phyloP scores from a whole-genome alignment of 1,140 invertebrate species.

The Melanaphis sacchari region DNA sequence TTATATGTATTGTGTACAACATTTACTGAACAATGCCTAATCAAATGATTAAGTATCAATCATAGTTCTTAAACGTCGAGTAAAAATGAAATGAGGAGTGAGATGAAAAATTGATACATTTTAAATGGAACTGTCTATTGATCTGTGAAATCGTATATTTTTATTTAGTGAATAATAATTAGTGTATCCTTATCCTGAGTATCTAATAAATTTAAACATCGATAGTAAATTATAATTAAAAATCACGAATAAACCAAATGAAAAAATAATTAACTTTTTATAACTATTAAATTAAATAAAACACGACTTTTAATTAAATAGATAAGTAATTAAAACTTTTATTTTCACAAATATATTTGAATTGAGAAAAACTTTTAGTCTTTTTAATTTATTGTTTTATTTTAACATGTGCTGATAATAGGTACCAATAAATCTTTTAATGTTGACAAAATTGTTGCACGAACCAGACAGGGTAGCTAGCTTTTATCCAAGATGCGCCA shows the following conservation, averaged over 20 bases:
- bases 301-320: background rate
- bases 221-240: background rate
- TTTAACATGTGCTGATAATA: background rate
- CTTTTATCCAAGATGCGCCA: background rate
- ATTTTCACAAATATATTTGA: background rate
- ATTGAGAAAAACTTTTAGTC: background rate
- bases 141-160: background rate
- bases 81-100: background rate
- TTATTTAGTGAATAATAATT: background rate
- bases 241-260: background rate
- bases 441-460: background rate
- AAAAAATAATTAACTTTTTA: background rate
- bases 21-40: background rate
- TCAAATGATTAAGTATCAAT: background rate
- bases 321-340: background rate
- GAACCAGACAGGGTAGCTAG: background rate
- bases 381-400: background rate
- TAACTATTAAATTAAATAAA: background rate
- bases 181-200: background rate
- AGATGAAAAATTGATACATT: background rate
- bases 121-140: background rate
- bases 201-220: background rate
- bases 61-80: background rate
- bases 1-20: background rate
- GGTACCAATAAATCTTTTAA: background rate